Evolutionary conservation across 2,888 invertebrate genomes (phyloP).

Genomic region (Hirtodrosophila cameraria): DNA sequence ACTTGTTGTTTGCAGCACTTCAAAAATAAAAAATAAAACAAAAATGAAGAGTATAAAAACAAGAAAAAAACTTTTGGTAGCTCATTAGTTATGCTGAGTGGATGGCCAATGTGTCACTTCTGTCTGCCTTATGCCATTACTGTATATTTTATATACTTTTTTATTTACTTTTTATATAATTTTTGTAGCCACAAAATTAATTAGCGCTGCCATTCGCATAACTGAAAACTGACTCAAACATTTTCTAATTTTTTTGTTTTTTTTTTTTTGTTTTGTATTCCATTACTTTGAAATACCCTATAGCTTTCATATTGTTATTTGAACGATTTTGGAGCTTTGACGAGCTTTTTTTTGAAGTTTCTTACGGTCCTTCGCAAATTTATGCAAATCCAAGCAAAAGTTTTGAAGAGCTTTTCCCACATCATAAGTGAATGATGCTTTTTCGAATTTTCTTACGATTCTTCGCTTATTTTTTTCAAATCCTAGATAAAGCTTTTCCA

Average conservation of each 20-base stretch:
- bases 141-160: conserved; percentile 67
- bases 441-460: no score
- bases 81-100: conserved; percentile 62
- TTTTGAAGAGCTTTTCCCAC: no score
- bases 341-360: no score
- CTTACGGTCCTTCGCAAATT: no score
- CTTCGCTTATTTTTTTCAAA: no score
- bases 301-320: no score
- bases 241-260: conserved; percentile 1
- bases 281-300: conserved; percentile 17
- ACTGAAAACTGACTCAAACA: conserved; percentile 39
- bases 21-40: not conserved
- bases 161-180: conserved; percentile 65
- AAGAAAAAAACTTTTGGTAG: conserved; percentile 16
- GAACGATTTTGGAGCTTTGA: no score
- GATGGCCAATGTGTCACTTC: conserved; percentile 64
- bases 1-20: not conserved
- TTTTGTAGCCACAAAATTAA: conserved; percentile 65
- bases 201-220: conserved; percentile 65
- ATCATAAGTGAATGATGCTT: no score
- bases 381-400: no score
- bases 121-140: conserved; percentile 58
- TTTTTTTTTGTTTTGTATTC: conserved; percentile 3
- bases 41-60: not conserved
- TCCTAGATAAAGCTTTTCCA: no score